A percentile compares a stretch with the other conserved stretches of the same genome.
Conservation (phyloP, 2,113 vertebrate genomes). For the Saccopteryx bilineata region DNA sequence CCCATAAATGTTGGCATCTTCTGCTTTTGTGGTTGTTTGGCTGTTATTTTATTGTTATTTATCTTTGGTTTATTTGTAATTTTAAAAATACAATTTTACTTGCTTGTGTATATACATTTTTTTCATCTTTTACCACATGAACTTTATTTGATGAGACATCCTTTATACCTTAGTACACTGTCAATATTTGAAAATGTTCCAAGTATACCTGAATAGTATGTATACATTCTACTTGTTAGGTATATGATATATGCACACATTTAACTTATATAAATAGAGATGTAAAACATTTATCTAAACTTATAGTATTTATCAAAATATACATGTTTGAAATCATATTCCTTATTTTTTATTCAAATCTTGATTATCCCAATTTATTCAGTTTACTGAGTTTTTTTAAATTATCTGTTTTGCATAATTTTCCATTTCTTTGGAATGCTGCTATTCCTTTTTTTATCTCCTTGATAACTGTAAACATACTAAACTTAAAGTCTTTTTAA, state of each 20-base stretch:
- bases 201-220: background rate
- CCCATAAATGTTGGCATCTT: background rate
- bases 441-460: background rate
- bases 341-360: background rate
- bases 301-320: constrained; percentile 23
- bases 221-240: background rate
- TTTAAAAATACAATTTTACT: background rate
- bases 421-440: background rate
- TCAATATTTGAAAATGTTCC: background rate
- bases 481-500: constrained; percentile 15
- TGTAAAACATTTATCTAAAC: background rate
- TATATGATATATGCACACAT: background rate
- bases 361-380: constrained; percentile 8
- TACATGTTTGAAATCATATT: background rate
- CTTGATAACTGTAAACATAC: background rate
- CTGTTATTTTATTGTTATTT: background rate
- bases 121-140: background rate
- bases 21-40: background rate
- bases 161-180: background rate
- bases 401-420: constrained; percentile 12
- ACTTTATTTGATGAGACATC: constrained; percentile 27
- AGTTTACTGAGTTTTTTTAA: background rate
- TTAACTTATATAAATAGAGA: background rate
- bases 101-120: background rate
- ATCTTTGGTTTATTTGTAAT: background rate